Conservation (phyloP, 2,888 invertebrate genomes). For the Drosophila fungiperda region DNA sequence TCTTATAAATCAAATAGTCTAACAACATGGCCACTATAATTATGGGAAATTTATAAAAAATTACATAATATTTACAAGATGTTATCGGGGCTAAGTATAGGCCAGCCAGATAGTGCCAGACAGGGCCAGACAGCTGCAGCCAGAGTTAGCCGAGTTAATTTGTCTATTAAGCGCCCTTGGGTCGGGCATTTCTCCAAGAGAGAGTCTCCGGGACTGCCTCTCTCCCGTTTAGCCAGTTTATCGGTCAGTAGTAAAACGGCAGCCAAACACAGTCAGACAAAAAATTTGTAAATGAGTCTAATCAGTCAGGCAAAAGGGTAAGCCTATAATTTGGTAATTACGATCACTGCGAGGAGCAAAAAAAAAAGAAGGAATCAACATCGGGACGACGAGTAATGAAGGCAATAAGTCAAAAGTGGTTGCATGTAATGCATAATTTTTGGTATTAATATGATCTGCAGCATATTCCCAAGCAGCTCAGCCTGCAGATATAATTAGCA, state of each 20-base stretch:
- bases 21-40: constrained; percentile 73
- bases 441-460: constrained; percentile 46
- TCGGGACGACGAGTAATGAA: constrained; percentile 43
- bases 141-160: constrained; percentile 67
- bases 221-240: not conserved
- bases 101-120: constrained; percentile 24
- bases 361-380: constrained; percentile 8
- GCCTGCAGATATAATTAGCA: constrained; percentile 69
- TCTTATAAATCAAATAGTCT: constrained; percentile 75
- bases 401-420: constrained; percentile 75
- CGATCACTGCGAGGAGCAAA: constrained; percentile 39
- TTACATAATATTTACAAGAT: constrained; percentile 81
- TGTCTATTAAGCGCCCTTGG: constrained; percentile 74
- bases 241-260: constrained; percentile 34
- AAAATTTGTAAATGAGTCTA: constrained; percentile 77
- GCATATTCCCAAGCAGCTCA: constrained; percentile 32
- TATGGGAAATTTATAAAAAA: constrained; percentile 78
- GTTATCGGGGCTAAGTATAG: constrained; percentile 72
- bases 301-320: constrained; percentile 82
- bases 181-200: constrained; percentile 32
- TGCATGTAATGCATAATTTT: constrained; percentile 74
- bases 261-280: constrained; percentile 52
- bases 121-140: constrained; percentile 46
- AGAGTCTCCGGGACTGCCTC: constrained; percentile 5
- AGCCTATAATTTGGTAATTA: constrained; percentile 83